Conservation (phyloP, 2,888 invertebrate genomes). For the Melitaea athalia region DNA sequence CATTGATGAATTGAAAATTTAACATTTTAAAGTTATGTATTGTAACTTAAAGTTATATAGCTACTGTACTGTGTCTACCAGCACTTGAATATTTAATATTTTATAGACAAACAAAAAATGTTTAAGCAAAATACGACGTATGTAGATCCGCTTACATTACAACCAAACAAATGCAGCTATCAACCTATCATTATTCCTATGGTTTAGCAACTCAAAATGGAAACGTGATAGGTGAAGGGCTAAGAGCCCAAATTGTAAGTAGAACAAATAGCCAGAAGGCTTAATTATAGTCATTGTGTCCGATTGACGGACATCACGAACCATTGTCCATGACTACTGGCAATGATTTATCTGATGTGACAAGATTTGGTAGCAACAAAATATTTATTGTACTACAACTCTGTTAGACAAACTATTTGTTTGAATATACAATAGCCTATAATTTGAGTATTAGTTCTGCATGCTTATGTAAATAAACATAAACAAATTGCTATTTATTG, state of each 20-base stretch:
- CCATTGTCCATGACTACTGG: conserved; percentile 36
- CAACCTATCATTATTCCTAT: conserved; percentile 67
- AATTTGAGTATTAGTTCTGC: not conserved
- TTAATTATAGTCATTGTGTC: conserved; percentile 71
- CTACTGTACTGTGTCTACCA: no score
- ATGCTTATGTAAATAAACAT: not conserved
- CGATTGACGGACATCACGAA: conserved; percentile 37
- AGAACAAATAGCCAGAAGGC: conserved; percentile 69
- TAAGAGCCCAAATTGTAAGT: conserved; percentile 64
- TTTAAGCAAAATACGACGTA: no score
- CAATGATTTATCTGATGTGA: conserved; percentile 23
- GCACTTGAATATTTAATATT: no score
- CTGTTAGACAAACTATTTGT: not conserved
- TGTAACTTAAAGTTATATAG: no score
- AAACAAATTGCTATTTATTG: not conserved
- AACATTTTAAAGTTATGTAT: no score
- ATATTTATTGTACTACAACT: not conserved
- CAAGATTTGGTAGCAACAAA: conserved; percentile 2
- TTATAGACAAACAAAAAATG: no score
- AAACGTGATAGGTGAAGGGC: conserved; percentile 80
- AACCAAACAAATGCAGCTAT: conserved; percentile 39
- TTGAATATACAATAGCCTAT: not conserved
- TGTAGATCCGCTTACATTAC: conserved; percentile 42
- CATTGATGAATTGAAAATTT: no score
- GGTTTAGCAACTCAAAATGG: conserved; percentile 73